These are phyloP conservation scores for Onychomys leucogaster DNA, from an alignment of 2,797 vertebrate species.

Conservation along the genomic window DNA sequence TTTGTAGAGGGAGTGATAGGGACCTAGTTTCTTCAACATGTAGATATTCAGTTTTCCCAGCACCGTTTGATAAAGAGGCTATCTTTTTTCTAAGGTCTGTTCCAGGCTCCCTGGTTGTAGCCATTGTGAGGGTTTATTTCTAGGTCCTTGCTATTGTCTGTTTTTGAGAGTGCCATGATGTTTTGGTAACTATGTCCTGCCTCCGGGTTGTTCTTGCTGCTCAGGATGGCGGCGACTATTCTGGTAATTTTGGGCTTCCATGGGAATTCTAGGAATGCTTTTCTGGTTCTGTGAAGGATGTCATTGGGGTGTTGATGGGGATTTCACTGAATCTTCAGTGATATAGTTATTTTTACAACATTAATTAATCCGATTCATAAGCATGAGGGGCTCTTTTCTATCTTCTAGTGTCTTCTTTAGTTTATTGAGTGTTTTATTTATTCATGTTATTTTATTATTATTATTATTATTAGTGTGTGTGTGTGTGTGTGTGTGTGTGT, in stretches of 20 bases:
- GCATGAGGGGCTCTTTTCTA: neutral
- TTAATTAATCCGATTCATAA: neutral
- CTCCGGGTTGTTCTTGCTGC: neutral
- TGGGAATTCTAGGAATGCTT: neutral
- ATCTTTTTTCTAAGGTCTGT: neutral
- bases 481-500: neutral
- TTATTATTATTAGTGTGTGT: neutral
- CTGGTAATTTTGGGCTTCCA: neutral
- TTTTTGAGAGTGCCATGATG: neutral
- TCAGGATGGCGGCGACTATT: neutral
- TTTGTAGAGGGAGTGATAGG: neutral
- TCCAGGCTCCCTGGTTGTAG: no score
- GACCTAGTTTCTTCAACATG: neutral
- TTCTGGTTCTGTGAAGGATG: neutral
- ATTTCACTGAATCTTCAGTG: neutral
- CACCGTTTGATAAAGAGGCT: neutral
- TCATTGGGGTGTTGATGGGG: neutral
- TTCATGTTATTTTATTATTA: neutral
- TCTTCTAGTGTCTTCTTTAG: neutral
- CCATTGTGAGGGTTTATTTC: neutral
- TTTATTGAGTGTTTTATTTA: neutral
- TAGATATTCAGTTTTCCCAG: neutral
- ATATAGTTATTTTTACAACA: neutral
- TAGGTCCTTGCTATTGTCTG: neutral
- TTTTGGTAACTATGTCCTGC: no score